Evolutionary conservation across 2,113 vertebrate genomes (phyloP).

Genomic region (Terrapene triunguis): DNA sequence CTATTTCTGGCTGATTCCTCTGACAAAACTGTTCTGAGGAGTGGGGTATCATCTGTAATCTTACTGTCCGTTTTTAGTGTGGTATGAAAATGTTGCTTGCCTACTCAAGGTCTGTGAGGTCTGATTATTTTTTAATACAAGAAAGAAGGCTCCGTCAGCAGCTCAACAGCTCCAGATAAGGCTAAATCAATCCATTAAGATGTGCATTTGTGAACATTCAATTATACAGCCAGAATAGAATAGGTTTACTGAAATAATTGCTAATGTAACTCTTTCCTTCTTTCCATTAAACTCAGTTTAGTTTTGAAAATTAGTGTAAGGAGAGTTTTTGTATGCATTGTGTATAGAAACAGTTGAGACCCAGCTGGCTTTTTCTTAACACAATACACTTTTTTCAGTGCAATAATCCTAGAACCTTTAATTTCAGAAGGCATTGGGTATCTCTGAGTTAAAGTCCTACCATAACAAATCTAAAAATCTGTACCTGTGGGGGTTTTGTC

Average conservation of each 20-base stretch:
- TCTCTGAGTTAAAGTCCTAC: not conserved
- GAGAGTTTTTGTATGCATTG: not conserved
- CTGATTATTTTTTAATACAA: not conserved
- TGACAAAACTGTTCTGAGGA: not conserved
- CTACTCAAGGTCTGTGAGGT: not conserved
- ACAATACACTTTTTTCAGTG: not conserved
- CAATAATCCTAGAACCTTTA: not conserved
- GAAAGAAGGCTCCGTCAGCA: not conserved
- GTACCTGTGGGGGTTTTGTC: not conserved
- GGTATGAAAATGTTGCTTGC: not conserved
- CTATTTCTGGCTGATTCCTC: not conserved
- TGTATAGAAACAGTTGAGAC: not conserved
- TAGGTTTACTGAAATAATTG: conserved; percentile 1
- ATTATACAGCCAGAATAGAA: not conserved
- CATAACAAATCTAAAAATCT: not conserved
- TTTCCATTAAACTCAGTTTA: conserved; percentile 4
- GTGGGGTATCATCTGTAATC: not conserved
- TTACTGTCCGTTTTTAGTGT: not conserved
- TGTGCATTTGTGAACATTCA: not conserved
- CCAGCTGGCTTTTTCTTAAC: not conserved
- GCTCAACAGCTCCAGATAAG: not conserved
- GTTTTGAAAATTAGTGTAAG: not conserved
- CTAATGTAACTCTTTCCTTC: not conserved
- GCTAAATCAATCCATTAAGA: not conserved
- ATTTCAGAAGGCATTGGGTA: not conserved